Evolutionary conservation across 2,113 vertebrate species (phyloP).

Genomic region (Sorex fumeus): DNA sequence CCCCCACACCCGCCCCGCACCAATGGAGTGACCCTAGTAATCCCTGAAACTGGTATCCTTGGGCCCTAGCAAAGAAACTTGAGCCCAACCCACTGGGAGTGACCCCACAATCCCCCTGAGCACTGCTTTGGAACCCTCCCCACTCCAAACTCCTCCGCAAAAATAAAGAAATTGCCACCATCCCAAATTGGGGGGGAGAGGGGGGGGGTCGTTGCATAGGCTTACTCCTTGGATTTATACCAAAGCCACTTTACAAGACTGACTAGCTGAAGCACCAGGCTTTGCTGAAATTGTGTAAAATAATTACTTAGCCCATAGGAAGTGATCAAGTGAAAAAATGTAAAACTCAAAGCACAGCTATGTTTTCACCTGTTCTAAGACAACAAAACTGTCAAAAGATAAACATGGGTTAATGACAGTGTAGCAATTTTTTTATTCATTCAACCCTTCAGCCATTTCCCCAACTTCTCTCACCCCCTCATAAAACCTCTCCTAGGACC

Average conservation of each 20-base stretch:
- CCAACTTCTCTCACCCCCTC: no score
- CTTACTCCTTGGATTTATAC: constrained; percentile 37
- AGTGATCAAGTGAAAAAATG: background rate
- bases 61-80: no score
- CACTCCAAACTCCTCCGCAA: no score
- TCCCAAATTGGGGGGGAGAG: fast-evolving
- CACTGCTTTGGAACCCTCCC: no score
- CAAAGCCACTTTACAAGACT: constrained; percentile 9
- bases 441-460: background rate
- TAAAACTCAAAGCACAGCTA: background rate
- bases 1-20: no score
- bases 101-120: no score
- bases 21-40: no score
- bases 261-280: background rate
- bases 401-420: background rate
- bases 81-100: no score
- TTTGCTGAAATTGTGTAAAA: constrained; percentile 51
- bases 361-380: background rate
- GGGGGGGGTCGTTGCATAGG: no score
- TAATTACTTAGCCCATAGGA: constrained; percentile 47
- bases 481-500: background rate
- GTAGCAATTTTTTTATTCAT: background rate
- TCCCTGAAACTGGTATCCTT: no score
- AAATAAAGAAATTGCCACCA: background rate
- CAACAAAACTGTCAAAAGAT: background rate